A percentile compares a stretch with the other conserved stretches of the same genome.
phyloP scores from a whole-genome alignment of 2,888 invertebrate species.

The Metallyticus violacea region DNA sequence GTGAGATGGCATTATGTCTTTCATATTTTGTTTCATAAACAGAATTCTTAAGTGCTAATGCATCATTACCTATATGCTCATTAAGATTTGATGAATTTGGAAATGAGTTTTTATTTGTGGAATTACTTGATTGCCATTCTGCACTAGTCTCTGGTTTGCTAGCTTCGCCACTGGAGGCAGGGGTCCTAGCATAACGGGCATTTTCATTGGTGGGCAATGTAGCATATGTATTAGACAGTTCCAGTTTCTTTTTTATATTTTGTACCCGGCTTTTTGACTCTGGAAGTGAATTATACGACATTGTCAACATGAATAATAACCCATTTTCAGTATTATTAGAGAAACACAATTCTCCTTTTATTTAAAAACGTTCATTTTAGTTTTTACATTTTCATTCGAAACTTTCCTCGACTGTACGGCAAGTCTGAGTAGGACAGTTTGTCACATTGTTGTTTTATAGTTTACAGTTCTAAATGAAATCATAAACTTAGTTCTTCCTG shows the following conservation, averaged over 20 bases:
- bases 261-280: slow-evolving; percentile 20
- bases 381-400: too few species aligned
- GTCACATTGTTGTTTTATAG: too few species aligned
- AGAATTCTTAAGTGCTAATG: not conserved
- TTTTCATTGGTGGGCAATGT: not conserved
- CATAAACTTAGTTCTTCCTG: too few species aligned
- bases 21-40: not conserved
- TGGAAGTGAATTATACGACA: slow-evolving; percentile 18
- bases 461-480: too few species aligned
- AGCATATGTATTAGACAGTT: not conserved
- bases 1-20: not conserved
- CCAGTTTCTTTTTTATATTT: slow-evolving; percentile 26
- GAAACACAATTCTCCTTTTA: not conserved
- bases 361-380: not conserved
- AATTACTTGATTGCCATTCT: not conserved
- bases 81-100: not conserved
- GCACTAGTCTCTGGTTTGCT: not conserved
- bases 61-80: not conserved
- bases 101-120: not conserved
- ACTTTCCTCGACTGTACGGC: too few species aligned
- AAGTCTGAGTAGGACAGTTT: too few species aligned
- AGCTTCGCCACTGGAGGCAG: not conserved
- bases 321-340: not conserved
- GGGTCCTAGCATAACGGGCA: not conserved
- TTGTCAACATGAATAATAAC: not conserved